Conservation (phyloP, 1,140 invertebrate genomes). For the Pseudomyrmex concolor region DNA sequence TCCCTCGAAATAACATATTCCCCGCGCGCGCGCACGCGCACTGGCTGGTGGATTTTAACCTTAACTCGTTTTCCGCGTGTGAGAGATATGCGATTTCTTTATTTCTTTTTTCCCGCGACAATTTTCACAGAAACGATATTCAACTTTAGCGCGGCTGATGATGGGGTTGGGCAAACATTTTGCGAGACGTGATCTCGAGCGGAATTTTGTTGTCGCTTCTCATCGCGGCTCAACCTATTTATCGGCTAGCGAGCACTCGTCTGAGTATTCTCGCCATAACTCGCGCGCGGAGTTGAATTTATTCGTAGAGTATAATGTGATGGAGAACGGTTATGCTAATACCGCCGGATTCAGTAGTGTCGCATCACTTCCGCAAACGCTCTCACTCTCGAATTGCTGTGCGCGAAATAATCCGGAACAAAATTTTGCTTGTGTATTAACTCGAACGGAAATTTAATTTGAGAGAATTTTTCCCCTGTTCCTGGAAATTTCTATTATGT, state of each 20-base stretch:
- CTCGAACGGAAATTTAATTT: conserved; percentile 1
- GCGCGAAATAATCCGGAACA: neutral
- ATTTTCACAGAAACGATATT: conserved; percentile 11
- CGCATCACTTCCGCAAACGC: neutral
- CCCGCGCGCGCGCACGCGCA: neutral
- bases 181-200: conserved; percentile 19
- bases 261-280: conserved; percentile 16
- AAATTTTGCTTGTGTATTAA: neutral
- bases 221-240: conserved; percentile 27
- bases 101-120: conserved; percentile 1
- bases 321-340: conserved; percentile 49
- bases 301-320: conserved; percentile 33
- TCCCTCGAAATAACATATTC: conserved; percentile 36
- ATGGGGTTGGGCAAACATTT: conserved; percentile 29
- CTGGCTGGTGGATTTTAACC: neutral
- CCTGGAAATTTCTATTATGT: neutral
- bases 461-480: neutral
- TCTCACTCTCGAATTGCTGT: neutral
- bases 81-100: neutral
- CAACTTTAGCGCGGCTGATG: neutral
- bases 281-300: conserved; percentile 44
- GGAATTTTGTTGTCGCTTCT: conserved; percentile 20
- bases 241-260: conserved; percentile 10
- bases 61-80: neutral
- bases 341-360: conserved; percentile 27